These are phyloP conservation scores for Ochropacha duplaris DNA, from an alignment of 2,888 invertebrate species.

Conservation along the genomic window DNA sequence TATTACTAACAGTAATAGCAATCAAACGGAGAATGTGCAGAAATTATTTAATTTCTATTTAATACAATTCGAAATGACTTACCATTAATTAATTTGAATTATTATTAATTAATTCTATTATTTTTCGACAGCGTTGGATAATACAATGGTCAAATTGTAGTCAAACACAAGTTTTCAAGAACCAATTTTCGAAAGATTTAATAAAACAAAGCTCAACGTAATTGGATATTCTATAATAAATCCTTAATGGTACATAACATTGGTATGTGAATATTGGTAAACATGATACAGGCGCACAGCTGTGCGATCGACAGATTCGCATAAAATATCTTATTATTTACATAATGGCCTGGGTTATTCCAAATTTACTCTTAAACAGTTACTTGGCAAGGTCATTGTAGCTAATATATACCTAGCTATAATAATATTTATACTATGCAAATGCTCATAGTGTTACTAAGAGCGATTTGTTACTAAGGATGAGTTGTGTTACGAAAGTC, in stretches of 20 bases:
- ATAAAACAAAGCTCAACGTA: neutral
- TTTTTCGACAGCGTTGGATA: too few species aligned
- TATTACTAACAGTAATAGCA: too few species aligned
- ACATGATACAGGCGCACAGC: slow-evolving; percentile 44
- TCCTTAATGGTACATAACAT: slow-evolving; percentile 10
- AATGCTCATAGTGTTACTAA: neutral
- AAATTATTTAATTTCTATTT: too few species aligned
- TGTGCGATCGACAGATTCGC: slow-evolving; percentile 35
- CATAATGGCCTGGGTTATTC: slow-evolving; percentile 55
- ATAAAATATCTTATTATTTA: slow-evolving; percentile 41
- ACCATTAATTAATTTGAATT: too few species aligned
- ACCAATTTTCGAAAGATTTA: too few species aligned
- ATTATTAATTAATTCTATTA: too few species aligned
- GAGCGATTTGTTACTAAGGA: neutral
- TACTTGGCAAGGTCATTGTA: slow-evolving; percentile 57
- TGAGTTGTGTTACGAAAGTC: too few species aligned
- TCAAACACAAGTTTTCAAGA: too few species aligned
- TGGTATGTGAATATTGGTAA: slow-evolving; percentile 33
- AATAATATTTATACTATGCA: neutral
- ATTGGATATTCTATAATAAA: neutral
- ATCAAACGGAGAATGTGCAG: too few species aligned
- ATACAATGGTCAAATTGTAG: too few species aligned
- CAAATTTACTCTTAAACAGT: slow-evolving; percentile 50
- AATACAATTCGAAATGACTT: too few species aligned
- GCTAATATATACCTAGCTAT: neutral